Conservation (phyloP, 2,113 vertebrate genomes). For the Halcyon malimbica region DNA sequence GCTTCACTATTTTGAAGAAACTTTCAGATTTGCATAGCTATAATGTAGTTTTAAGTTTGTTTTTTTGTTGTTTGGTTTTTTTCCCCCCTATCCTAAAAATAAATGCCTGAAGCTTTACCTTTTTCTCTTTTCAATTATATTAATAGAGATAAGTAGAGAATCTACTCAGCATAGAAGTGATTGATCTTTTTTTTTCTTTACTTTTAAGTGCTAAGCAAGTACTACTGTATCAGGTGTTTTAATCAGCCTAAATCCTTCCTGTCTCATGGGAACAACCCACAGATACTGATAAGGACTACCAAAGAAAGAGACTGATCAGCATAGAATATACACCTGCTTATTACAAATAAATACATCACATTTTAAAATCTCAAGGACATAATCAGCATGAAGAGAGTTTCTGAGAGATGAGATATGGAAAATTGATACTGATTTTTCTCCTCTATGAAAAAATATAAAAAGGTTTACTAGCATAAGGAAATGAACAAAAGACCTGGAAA, state of each 20-base stretch:
- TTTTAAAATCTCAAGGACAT: not conserved
- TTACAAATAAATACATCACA: not conserved
- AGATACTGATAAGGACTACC: not conserved
- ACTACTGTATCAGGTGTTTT: not conserved
- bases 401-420: not conserved
- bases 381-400: not conserved
- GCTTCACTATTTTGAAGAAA: not conserved
- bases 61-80: not conserved
- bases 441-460: not conserved
- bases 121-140: not conserved
- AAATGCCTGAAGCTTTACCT: not conserved
- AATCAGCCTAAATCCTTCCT: not conserved
- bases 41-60: not conserved
- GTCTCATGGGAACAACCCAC: not conserved
- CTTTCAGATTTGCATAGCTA: not conserved
- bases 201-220: not conserved
- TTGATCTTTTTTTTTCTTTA: not conserved
- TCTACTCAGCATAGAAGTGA: not conserved
- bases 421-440: not conserved
- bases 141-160: not conserved
- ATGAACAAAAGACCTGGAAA: not conserved
- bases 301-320: not conserved
- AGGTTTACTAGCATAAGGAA: not conserved
- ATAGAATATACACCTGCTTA: not conserved
- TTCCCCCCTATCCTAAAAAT: not conserved